These are phyloP conservation scores for Agriopis aurantiaria DNA, from an alignment of 2,888 invertebrate species.

Conservation along the genomic window DNA sequence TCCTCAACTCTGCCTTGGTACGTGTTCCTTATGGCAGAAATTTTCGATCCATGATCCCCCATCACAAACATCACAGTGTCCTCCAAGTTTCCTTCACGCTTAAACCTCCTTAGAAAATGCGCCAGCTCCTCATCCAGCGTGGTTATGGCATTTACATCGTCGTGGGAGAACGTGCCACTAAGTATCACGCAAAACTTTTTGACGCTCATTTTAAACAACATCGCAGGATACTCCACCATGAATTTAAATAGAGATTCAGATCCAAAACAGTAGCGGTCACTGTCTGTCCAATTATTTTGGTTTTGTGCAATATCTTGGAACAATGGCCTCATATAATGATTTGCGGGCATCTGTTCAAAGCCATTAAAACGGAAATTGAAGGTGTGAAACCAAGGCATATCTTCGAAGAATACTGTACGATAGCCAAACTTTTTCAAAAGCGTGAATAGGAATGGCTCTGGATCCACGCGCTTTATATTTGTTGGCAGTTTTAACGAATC, in stretches of 20 bases:
- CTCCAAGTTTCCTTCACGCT: constrained; percentile 88
- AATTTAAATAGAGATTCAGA: constrained; percentile 89
- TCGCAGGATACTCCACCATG: constrained; percentile 88
- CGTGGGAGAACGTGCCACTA: constrained; percentile 95
- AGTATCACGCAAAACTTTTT: constrained; percentile 95
- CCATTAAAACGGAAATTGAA: constrained; percentile 96
- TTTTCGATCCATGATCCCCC: constrained; percentile 97
- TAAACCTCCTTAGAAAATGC: constrained; percentile 88
- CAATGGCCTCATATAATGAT: constrained; percentile 95
- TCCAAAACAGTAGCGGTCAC: constrained; percentile 84
- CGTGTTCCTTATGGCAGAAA: constrained; percentile 92
- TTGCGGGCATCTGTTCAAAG: constrained; percentile 92
- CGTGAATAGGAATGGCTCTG: constrained; percentile 95
- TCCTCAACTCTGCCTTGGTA: constrained; percentile 97
- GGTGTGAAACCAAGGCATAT: constrained; percentile 93
- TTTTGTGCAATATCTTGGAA: constrained; percentile 83
- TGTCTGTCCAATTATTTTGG: constrained; percentile 52
- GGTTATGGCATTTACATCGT: constrained; percentile 92
- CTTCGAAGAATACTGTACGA: constrained; percentile 94
- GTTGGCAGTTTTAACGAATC: constrained; percentile 91
- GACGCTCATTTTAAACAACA: constrained; percentile 64
- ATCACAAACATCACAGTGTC: constrained; percentile 94
- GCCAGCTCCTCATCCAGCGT: constrained; percentile 91
- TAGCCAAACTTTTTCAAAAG: constrained; percentile 90
- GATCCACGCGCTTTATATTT: constrained; percentile 88